Evolutionary conservation across 1,140 invertebrate genomes (phyloP).

Genomic region (Drosophila pandora): DNA sequence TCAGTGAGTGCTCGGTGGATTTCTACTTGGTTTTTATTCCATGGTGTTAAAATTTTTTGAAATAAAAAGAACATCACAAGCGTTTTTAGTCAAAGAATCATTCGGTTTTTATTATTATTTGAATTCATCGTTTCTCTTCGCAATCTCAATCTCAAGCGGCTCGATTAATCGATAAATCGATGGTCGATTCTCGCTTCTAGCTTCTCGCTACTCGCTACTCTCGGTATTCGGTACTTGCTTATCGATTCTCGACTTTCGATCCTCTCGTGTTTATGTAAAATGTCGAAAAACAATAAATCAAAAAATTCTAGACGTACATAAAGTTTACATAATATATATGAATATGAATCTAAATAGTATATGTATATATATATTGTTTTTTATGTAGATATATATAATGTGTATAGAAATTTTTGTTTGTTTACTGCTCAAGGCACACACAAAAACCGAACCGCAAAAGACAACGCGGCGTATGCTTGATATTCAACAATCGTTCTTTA

Average conservation of each 20-base stretch:
- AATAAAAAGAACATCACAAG: slow-evolving; percentile 83
- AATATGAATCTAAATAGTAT: slow-evolving; percentile 39
- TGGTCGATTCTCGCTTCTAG: slow-evolving; percentile 1
- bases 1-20: slow-evolving; percentile 72
- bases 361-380: slow-evolving; percentile 18
- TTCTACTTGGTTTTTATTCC: slow-evolving; percentile 17
- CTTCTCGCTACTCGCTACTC: not conserved
- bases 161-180: slow-evolving; percentile 8
- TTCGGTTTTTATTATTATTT: slow-evolving; percentile 71
- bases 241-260: slow-evolving; percentile 11
- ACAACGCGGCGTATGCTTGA: slow-evolving; percentile 61
- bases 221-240: too few relatives aligned
- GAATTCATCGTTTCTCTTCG: slow-evolving; percentile 73
- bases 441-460: slow-evolving; percentile 41
- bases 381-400: slow-evolving; percentile 26
- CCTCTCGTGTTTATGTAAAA: slow-evolving; percentile 45
- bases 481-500: slow-evolving; percentile 25
- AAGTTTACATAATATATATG: slow-evolving; percentile 38
- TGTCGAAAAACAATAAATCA: slow-evolving; percentile 51
- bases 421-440: slow-evolving; percentile 58
- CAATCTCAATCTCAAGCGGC: slow-evolving; percentile 38
- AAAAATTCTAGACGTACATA: slow-evolving; percentile 54
- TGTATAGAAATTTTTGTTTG: slow-evolving; percentile 30
- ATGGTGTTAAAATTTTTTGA: slow-evolving; percentile 15
- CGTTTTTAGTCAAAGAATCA: slow-evolving; percentile 83